phyloP scores from a whole-genome alignment of 1,140 invertebrate species.

The Drosophila leontia region DNA sequence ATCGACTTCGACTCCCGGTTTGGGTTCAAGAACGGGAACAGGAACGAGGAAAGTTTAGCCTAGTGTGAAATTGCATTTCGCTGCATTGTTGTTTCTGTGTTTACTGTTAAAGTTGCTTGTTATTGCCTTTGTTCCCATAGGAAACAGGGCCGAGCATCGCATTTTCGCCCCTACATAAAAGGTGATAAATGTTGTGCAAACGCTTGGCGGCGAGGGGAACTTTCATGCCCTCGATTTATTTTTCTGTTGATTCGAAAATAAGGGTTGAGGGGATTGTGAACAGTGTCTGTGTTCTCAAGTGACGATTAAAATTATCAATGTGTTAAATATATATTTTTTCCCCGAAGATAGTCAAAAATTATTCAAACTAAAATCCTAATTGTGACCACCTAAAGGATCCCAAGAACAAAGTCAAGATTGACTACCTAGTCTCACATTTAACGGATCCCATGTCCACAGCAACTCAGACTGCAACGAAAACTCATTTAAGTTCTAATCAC shows the following conservation, averaged over 20 bases:
- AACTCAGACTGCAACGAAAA: conserved; percentile 42
- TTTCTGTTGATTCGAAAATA: background rate
- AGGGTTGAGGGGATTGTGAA: background rate
- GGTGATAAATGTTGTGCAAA: conserved; percentile 70
- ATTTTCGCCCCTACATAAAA: conserved; percentile 30
- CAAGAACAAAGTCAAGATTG: background rate
- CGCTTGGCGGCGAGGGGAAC: conserved; percentile 33
- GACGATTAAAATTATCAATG: background rate
- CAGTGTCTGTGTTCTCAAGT: background rate
- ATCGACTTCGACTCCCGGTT: conserved; percentile 6
- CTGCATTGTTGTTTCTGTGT: conserved; percentile 55
- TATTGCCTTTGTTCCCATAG: conserved; percentile 28
- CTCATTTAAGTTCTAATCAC: conserved; percentile 78
- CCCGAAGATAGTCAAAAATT: no score
- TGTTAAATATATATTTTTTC: no score
- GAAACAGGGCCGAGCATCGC: background rate
- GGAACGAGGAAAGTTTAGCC: conserved; percentile 39
- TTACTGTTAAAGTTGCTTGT: conserved; percentile 34
- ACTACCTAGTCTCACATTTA: background rate
- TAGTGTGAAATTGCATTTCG: conserved; percentile 75
- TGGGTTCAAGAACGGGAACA: background rate
- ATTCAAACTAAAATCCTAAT: conserved; percentile 1
- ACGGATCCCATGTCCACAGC: background rate
- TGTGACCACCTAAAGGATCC: background rate
- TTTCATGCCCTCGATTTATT: background rate